phyloP scores from a whole-genome alignment of 2,888 invertebrate species.

The Pristionchus maxplancki region DNA sequence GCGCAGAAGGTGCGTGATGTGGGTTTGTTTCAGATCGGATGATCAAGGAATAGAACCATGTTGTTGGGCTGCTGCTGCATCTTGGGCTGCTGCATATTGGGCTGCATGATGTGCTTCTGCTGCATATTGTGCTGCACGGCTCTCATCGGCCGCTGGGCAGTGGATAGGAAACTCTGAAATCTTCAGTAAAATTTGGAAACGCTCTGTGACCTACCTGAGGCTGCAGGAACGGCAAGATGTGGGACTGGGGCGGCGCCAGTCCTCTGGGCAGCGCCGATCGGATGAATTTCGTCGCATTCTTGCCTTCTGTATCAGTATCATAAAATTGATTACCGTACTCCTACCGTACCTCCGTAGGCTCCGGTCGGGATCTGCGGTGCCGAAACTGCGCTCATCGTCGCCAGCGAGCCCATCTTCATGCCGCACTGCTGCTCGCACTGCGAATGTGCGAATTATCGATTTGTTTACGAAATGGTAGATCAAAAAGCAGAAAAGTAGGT shows the following conservation, averaged over 20 bases:
- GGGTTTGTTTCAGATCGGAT: no score
- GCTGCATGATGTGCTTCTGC: no score
- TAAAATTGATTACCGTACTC: neutral
- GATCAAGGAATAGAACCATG: no score
- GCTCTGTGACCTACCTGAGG: neutral
- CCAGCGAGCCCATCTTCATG: slow-evolving; percentile 16
- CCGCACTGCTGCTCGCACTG: slow-evolving; percentile 43
- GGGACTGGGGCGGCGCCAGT: neutral
- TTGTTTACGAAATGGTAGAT: neutral
- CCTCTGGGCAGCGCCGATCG: neutral
- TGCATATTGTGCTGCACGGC: no score
- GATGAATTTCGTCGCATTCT: neutral
- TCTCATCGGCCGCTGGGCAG: no score
- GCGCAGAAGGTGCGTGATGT: no score
- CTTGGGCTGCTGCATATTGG: no score
- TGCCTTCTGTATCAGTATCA: neutral
- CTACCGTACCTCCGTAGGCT: slow-evolving; percentile 26
- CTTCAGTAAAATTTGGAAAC: no score
- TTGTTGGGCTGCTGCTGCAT: no score
- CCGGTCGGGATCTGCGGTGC: slow-evolving; percentile 6
- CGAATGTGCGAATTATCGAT: neutral
- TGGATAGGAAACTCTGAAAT: no score
- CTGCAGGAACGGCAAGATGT: neutral
- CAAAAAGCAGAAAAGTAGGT: neutral
- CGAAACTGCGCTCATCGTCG: neutral